Percentiles rank a stretch among this genome's conserved stretches.
Evolutionary conservation across 2,888 invertebrate genomes (phyloP).

Genomic region (Tinea pellionella): DNA sequence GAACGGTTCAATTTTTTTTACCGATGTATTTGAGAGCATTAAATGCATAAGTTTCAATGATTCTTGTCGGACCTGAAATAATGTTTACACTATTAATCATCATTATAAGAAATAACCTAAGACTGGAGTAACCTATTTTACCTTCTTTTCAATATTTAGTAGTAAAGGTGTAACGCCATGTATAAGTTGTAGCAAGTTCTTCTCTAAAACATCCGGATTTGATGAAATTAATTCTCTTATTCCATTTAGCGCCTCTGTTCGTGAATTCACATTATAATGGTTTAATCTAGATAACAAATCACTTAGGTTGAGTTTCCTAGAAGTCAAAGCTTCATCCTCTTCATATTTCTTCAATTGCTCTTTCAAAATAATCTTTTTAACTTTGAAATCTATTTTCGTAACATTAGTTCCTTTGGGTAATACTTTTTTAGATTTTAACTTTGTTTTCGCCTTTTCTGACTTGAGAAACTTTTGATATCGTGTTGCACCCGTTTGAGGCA

Average conservation of each 20-base stretch:
- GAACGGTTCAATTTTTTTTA: slow-evolving; percentile 75
- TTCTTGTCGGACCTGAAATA: slow-evolving; percentile 61
- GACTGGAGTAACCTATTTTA: slow-evolving; percentile 27
- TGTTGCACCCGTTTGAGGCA: slow-evolving; percentile 62
- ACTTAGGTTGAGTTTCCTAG: slow-evolving; percentile 76
- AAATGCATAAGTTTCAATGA: slow-evolving; percentile 67
- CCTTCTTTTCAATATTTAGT: slow-evolving; percentile 77
- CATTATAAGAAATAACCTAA: too few relatives aligned
- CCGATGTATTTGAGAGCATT: slow-evolving; percentile 44
- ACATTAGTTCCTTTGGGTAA: slow-evolving; percentile 90
- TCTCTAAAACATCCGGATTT: slow-evolving; percentile 47
- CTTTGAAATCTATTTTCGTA: slow-evolving; percentile 89
- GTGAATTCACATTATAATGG: slow-evolving; percentile 79
- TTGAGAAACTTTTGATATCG: slow-evolving; percentile 81
- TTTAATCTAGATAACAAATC: slow-evolving; percentile 77
- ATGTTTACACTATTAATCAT: neutral
- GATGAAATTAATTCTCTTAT: slow-evolving; percentile 62
- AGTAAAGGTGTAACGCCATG: slow-evolving; percentile 76
- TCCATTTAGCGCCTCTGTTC: slow-evolving; percentile 74
- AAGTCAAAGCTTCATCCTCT: slow-evolving; percentile 69
- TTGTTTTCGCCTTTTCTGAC: slow-evolving; percentile 89
- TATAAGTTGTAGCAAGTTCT: slow-evolving; percentile 75
- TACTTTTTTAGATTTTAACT: slow-evolving; percentile 83
- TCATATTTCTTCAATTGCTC: slow-evolving; percentile 76
- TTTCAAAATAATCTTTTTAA: slow-evolving; percentile 85